These are phyloP conservation scores for Tamandua tetradactyla DNA, from an alignment of 2,797 vertebrate genomes.

Conservation along the genomic window DNA sequence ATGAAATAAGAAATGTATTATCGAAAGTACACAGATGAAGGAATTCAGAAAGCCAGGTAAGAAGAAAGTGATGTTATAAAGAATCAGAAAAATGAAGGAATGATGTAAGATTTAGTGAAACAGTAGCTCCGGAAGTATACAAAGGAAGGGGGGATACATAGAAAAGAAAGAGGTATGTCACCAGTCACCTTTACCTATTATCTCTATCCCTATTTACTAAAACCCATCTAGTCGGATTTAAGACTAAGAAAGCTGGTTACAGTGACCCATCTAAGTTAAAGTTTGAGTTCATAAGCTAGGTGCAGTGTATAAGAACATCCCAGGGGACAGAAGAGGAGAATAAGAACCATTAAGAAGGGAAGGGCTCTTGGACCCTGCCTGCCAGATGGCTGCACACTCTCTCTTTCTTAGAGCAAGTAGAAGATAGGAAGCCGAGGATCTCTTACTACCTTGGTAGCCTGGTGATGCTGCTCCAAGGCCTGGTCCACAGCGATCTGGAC, in stretches of 20 bases:
- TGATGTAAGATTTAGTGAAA: background rate
- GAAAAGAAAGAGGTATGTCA: background rate
- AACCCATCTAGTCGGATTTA: background rate
- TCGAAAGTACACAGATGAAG: background rate
- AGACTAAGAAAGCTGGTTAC: background rate
- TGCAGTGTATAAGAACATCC: background rate
- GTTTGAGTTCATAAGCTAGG: background rate
- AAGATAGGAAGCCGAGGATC: background rate
- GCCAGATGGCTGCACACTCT: background rate
- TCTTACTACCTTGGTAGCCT: slow-evolving; percentile 67
- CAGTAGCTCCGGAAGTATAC: background rate
- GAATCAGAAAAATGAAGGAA: background rate
- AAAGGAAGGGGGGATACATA: background rate
- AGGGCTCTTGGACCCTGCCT: background rate
- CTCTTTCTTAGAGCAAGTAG: background rate
- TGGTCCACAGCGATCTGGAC: slow-evolving; percentile 60
- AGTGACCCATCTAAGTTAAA: background rate
- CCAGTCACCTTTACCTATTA: background rate
- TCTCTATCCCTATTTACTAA: background rate
- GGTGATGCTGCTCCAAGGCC: slow-evolving; percentile 59
- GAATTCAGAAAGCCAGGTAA: slow-evolving; percentile 3
- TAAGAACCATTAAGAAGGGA: background rate
- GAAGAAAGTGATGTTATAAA: background rate
- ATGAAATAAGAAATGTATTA: slow-evolving; percentile 19
- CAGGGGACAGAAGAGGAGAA: background rate